Evolutionary conservation across 2,113 vertebrate species (phyloP).

Genomic region (Lathamus discolor): DNA sequence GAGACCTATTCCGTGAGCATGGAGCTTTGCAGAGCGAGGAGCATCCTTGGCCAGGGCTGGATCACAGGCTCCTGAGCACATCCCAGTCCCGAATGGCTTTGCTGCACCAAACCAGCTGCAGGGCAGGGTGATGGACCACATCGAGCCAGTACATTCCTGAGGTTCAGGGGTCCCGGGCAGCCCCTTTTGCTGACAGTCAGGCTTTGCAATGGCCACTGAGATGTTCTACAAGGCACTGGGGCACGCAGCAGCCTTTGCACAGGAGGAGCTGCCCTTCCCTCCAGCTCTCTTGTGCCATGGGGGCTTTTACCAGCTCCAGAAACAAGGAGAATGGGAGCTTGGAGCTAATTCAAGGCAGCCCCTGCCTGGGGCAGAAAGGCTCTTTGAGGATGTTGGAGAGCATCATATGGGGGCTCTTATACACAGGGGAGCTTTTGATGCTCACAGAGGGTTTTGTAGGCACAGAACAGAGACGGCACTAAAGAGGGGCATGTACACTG

Average conservation of each 20-base stretch:
- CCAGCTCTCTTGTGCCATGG: fast-evolving
- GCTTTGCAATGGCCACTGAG: neutral
- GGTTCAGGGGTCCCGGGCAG: neutral
- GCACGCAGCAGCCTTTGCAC: neutral
- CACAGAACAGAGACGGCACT: neutral
- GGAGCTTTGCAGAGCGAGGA: neutral
- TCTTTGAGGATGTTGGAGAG: neutral
- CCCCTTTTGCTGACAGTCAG: neutral
- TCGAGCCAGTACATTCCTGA: fast-evolving
- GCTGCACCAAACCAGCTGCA: neutral
- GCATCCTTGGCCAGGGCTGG: neutral
- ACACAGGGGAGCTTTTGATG: neutral
- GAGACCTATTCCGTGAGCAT: neutral
- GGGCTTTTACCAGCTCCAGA: neutral
- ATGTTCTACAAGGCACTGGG: neutral
- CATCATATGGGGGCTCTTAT: fast-evolving
- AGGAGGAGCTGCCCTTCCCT: neutral
- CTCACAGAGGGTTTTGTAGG: neutral
- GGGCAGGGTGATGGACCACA: neutral
- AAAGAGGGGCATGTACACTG: neutral
- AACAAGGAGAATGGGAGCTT: neutral
- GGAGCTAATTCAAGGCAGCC: neutral
- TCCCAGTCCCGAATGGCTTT: neutral
- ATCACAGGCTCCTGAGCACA: neutral
- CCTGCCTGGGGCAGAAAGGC: neutral